Conservation (phyloP, 2,888 invertebrate species). For the Quadriops clusia region DNA sequence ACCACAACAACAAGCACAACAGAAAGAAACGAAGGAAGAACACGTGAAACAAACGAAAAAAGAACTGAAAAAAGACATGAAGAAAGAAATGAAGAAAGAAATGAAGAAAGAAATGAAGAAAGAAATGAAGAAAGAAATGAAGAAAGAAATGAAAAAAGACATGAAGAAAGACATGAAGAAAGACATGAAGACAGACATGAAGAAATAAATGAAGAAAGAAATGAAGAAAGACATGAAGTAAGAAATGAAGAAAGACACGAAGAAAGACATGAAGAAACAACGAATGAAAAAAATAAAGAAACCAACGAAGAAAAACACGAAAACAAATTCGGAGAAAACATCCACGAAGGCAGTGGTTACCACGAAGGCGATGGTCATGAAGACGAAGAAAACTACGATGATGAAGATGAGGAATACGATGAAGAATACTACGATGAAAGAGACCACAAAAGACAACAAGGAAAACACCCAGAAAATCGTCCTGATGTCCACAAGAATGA, state of each 20-base stretch:
- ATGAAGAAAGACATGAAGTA: slow-evolving; percentile 12
- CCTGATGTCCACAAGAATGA: neutral
- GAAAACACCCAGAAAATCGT: neutral
- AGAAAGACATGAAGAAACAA: slow-evolving; percentile 8
- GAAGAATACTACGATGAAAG: slow-evolving; percentile 12
- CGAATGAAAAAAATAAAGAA: slow-evolving; percentile 7
- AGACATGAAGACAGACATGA: slow-evolving; percentile 8
- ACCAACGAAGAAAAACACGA: slow-evolving; percentile 9
- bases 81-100: too few relatives aligned
- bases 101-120: too few relatives aligned
- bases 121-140: too few relatives aligned
- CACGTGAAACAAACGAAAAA: too few relatives aligned
- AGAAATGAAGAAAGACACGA: slow-evolving; percentile 1
- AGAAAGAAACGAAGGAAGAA: too few relatives aligned
- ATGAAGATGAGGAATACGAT: slow-evolving; percentile 7
- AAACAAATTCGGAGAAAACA: slow-evolving; percentile 7
- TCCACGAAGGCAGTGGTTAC: slow-evolving; percentile 5
- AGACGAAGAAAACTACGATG: slow-evolving; percentile 7
- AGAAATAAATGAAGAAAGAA: slow-evolving; percentile 7
- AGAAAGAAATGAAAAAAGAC: too few relatives aligned
- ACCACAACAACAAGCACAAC: too few relatives aligned
- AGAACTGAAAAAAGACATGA: too few relatives aligned
- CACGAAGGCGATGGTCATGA: slow-evolving; percentile 6
- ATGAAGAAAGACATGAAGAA: too few relatives aligned
- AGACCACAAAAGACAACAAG: too few relatives aligned